These are phyloP conservation scores for Micrastur ruficollis DNA, from an alignment of 2,797 vertebrate genomes.

Conservation along the genomic window DNA sequence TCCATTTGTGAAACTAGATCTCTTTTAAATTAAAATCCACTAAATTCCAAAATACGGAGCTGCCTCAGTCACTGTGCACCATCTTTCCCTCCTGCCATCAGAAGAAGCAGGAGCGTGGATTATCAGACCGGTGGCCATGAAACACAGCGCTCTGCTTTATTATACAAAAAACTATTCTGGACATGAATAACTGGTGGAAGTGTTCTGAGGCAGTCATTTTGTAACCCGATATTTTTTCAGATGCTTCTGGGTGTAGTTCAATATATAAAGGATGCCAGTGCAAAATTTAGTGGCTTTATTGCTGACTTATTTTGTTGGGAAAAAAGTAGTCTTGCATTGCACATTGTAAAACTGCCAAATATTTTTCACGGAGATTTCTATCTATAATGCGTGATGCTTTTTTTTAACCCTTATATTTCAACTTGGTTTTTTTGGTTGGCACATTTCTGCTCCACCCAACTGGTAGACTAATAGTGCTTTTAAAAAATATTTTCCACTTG, in stretches of 20 bases:
- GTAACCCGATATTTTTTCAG: background rate
- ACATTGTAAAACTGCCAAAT: background rate
- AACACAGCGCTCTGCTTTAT: background rate
- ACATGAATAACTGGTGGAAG: background rate
- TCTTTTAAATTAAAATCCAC: background rate
- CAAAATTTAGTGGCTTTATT: background rate
- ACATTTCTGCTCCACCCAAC: background rate
- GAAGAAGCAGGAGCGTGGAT: background rate
- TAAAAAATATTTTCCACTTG: background rate
- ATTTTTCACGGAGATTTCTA: background rate
- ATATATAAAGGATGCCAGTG: background rate
- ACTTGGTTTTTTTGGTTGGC: background rate
- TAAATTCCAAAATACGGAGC: background rate
- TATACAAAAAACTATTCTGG: background rate
- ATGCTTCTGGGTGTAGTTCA: background rate
- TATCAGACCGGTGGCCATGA: background rate
- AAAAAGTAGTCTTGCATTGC: background rate
- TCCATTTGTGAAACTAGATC: background rate
- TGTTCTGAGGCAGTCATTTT: background rate
- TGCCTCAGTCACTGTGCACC: accelerated
- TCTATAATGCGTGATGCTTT: background rate
- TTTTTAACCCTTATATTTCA: background rate
- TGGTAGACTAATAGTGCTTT: background rate
- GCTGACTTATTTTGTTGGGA: background rate
- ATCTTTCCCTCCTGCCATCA: background rate